Percentiles rank a stretch among this genome's conserved stretches.
Evolutionary conservation across 2,113 vertebrate species (phyloP).

Genomic region (Stictonetta naevosa): DNA sequence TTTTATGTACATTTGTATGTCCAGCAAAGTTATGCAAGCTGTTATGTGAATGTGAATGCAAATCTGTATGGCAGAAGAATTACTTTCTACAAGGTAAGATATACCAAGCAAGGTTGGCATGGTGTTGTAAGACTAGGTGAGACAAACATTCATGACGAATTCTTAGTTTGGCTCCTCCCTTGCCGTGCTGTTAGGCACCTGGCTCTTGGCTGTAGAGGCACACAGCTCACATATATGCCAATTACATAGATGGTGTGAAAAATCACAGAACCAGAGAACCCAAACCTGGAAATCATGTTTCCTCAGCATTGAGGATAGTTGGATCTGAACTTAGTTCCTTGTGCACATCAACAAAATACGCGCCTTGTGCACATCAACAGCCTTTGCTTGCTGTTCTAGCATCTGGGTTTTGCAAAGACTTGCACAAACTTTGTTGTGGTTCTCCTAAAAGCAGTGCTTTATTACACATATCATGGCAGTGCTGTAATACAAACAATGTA

Average conservation of each 20-base stretch:
- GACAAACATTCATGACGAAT: not conserved
- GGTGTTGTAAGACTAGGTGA: not conserved
- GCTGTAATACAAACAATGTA: not conserved
- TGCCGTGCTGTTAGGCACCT: not conserved
- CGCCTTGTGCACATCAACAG: not conserved
- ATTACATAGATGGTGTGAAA: not conserved
- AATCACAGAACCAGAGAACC: not conserved
- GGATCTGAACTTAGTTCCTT: not conserved
- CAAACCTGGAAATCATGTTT: not conserved
- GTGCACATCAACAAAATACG: not conserved
- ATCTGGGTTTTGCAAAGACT: not conserved
- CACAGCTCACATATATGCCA: no score
- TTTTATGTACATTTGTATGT: not conserved
- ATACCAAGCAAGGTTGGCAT: not conserved
- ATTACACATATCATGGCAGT: not conserved
- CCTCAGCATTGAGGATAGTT: not conserved
- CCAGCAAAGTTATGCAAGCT: not conserved
- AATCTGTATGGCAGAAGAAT: not conserved
- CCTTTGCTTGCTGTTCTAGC: not conserved
- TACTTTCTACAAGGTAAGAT: not conserved
- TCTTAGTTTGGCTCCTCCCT: not conserved
- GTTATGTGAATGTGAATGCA: not conserved
- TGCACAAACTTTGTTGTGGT: not conserved
- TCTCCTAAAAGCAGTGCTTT: not conserved
- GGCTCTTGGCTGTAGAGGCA: not conserved